phyloP scores from a whole-genome alignment of 2,113 vertebrate genomes.

The Tachysurus vachellii region DNA sequence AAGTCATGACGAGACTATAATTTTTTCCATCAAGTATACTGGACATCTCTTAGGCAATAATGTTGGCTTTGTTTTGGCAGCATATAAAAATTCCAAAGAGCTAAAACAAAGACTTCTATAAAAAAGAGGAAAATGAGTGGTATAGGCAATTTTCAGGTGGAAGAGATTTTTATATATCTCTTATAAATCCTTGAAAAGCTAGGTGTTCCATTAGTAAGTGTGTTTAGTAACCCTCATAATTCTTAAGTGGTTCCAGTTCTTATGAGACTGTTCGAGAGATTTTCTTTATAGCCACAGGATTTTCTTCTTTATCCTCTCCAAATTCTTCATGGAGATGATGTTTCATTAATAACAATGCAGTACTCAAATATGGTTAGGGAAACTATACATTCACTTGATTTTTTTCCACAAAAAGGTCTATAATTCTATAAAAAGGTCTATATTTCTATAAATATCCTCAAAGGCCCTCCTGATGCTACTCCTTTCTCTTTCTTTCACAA shows the following conservation, averaged over 20 bases:
- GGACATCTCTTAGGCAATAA: slow-evolving; percentile 17
- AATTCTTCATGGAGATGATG: slow-evolving; percentile 43
- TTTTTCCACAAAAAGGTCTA: slow-evolving; percentile 29
- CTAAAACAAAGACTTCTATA: slow-evolving; percentile 20
- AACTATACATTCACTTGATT: slow-evolving; percentile 42
- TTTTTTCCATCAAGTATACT: slow-evolving; percentile 7
- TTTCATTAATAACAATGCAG: slow-evolving; percentile 45
- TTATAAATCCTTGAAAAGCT: slow-evolving; percentile 30
- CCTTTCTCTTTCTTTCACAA: neutral
- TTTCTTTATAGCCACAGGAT: slow-evolving; percentile 24
- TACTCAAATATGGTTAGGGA: slow-evolving; percentile 23
- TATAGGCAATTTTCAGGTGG: neutral
- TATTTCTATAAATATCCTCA: slow-evolving; percentile 38
- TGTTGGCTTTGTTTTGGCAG: slow-evolving; percentile 18
- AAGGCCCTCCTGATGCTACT: neutral
- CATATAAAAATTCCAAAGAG: slow-evolving; percentile 18
- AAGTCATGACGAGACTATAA: slow-evolving; percentile 13
- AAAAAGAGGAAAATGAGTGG: neutral
- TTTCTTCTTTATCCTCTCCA: slow-evolving; percentile 34
- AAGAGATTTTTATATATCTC: neutral
- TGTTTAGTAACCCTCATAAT: slow-evolving; percentile 28
- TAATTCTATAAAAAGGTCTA: slow-evolving; percentile 27
- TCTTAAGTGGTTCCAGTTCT: slow-evolving; percentile 36
- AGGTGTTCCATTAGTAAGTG: slow-evolving; percentile 43
- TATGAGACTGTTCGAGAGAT: slow-evolving; percentile 35